Evolutionary conservation across 1,140 invertebrate genomes (phyloP).

Genomic region (Achatina immaculata): DNA sequence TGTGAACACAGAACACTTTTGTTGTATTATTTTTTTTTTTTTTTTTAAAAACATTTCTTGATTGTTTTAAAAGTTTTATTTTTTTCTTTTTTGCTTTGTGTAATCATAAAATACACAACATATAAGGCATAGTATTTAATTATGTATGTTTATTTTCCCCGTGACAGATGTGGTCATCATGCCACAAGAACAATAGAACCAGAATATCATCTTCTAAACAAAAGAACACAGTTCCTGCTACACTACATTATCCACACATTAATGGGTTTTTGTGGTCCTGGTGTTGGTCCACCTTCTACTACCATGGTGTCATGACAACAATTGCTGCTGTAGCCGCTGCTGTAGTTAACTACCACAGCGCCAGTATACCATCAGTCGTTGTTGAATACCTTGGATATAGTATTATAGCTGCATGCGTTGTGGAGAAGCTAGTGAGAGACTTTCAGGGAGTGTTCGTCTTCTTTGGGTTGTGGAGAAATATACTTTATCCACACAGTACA

Average conservation of each 20-base stretch:
- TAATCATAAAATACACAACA: no score
- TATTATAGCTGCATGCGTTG: constrained; percentile 62
- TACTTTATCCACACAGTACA: constrained; percentile 56
- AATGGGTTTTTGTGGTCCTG: constrained; percentile 61
- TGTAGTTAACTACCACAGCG: constrained; percentile 40
- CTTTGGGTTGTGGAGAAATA: constrained; percentile 66
- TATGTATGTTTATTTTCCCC: not conserved
- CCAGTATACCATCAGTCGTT: constrained; percentile 42
- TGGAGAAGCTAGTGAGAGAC: constrained; percentile 62
- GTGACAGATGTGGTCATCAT: not conserved
- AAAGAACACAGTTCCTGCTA: constrained; percentile 15
- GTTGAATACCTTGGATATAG: constrained; percentile 54
- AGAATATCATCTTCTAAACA: constrained; percentile 46
- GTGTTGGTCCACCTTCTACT: constrained; percentile 56
- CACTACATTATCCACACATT: constrained; percentile 26
- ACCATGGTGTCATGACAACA: constrained; percentile 60
- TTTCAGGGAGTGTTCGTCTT: constrained; percentile 65
- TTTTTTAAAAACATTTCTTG: no score
- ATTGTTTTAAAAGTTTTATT: no score
- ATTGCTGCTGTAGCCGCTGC: constrained; percentile 52
- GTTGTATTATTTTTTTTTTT: no score
- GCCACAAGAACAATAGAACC: constrained; percentile 45
- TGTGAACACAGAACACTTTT: no score
- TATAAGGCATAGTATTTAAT: no score
- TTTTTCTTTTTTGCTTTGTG: no score